Evolutionary conservation across 2,113 vertebrate genomes (phyloP), one percentile per base, ranked within the genome.

Genomic region (Marcusenius ussheri): DNA sequence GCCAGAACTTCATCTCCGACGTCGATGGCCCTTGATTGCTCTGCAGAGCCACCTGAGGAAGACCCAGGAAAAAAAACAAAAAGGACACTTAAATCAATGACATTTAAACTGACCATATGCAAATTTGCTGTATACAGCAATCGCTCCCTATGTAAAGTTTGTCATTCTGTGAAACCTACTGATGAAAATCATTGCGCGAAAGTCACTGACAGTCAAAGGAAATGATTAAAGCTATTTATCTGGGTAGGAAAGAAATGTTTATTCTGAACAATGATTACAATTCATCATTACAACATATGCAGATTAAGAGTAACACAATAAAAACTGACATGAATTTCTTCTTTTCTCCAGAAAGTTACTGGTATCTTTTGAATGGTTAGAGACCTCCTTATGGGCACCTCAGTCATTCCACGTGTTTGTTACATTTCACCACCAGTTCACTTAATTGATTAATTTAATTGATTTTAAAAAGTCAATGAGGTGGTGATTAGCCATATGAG

Each of bases 1-100:
- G 97, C 97, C 90, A 99, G 94, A 90, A 99, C 95, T 95, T 99
- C 97, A 91, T 99, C 98, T 3, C 98, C 98, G 19, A 96, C 95
- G 91, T 97, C 95, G 85, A 99, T 95, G 45, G 92, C 96, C 93
- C 97, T 95, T 6, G 97, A 96, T 92, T 96, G 96, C 92, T 99
- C 98, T 0, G 97, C 97, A 91, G 96, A 97, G 13, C 98, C 97
- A 91, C 98, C 98, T 99, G 90, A 80, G 47, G 88, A 9, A 47
- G 53, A 90, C 56, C 83, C 27, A n/a, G 70, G 15, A 24, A 88
- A 39, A 39, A 49, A 21, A 7, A 50, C 62, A 89, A 31, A 88
- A 31, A 90, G 74, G 6, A 46, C 5, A 46, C 21, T 35, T 84
- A 42, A 74, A 42, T 84, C 47, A 46, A 31, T 49, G 35, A 58